Conservation (phyloP, 1,140 invertebrate genomes). For the Rhysida immarginata region DNA sequence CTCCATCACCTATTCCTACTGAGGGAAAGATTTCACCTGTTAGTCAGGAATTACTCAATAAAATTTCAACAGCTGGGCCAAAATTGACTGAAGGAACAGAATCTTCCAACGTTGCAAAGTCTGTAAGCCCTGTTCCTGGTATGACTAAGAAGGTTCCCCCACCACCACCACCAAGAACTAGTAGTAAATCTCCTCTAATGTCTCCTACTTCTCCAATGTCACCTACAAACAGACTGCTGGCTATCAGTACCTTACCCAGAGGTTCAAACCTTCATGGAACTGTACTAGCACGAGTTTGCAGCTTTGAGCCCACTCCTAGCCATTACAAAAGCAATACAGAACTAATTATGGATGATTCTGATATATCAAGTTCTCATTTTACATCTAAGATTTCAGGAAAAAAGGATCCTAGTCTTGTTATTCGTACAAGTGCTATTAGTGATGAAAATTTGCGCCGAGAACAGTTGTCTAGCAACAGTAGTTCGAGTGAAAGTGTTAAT, state of each 20-base stretch:
- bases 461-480: slow-evolving; percentile 37
- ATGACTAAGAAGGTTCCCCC: slow-evolving; percentile 57
- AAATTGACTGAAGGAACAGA: neutral
- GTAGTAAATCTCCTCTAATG: slow-evolving; percentile 61
- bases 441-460: slow-evolving; percentile 14
- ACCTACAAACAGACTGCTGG: slow-evolving; percentile 29
- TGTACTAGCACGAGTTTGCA: neutral
- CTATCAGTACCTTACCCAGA: slow-evolving; percentile 16
- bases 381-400: neutral
- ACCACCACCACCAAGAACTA: slow-evolving; percentile 66
- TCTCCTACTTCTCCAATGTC: slow-evolving; percentile 52
- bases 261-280: slow-evolving; percentile 2
- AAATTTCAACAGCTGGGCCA: neutral
- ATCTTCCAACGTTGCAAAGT: slow-evolving; percentile 25
- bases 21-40: neutral
- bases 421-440: slow-evolving; percentile 9
- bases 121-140: slow-evolving; percentile 35
- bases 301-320: slow-evolving; percentile 19
- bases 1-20: slow-evolving; percentile 13
- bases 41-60: slow-evolving; percentile 4
- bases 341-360: neutral
- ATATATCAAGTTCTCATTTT: neutral
- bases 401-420: neutral
- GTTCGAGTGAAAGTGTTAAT: slow-evolving; percentile 59
- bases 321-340: slow-evolving; percentile 36